Percentiles rank a stretch among this genome's conserved stretches.
Evolutionary conservation across 2,888 invertebrate species (phyloP).

Genomic region (Tinea semifulvella): DNA sequence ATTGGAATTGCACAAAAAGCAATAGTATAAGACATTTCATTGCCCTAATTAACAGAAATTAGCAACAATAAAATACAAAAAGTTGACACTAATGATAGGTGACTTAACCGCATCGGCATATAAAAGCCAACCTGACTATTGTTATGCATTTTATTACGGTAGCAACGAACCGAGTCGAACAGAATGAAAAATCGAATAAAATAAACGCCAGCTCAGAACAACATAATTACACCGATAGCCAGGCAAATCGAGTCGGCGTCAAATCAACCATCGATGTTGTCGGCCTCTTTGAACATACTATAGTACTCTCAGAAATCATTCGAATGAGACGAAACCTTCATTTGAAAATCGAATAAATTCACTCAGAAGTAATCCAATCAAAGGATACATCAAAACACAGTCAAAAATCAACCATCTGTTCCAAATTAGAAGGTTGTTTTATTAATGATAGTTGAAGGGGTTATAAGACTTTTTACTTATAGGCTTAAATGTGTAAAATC

Average conservation of each 20-base stretch:
- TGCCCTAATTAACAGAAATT: no score
- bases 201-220: slow-evolving; percentile 34
- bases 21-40: no score
- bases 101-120: background rate
- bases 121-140: background rate
- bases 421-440: background rate
- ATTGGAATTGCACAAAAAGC: no score
- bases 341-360: slow-evolving; percentile 15
- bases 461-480: slow-evolving; percentile 4
- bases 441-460: background rate
- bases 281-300: slow-evolving; percentile 26
- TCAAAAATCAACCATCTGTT: background rate
- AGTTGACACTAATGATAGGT: background rate
- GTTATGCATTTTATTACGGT: slow-evolving; percentile 17
- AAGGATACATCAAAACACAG: background rate
- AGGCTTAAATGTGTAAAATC: slow-evolving; percentile 7
- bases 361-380: slow-evolving; percentile 4
- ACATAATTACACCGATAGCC: slow-evolving; percentile 37
- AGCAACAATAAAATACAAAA: background rate
- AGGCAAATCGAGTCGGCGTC: slow-evolving; percentile 27
- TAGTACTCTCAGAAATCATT: slow-evolving; percentile 18
- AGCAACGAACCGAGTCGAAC: slow-evolving; percentile 17
- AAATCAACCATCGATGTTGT: slow-evolving; percentile 27
- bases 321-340: slow-evolving; percentile 17
- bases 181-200: slow-evolving; percentile 29